Conservation (phyloP, 2,113 vertebrate genomes). For the Ceyx margarethae region DNA sequence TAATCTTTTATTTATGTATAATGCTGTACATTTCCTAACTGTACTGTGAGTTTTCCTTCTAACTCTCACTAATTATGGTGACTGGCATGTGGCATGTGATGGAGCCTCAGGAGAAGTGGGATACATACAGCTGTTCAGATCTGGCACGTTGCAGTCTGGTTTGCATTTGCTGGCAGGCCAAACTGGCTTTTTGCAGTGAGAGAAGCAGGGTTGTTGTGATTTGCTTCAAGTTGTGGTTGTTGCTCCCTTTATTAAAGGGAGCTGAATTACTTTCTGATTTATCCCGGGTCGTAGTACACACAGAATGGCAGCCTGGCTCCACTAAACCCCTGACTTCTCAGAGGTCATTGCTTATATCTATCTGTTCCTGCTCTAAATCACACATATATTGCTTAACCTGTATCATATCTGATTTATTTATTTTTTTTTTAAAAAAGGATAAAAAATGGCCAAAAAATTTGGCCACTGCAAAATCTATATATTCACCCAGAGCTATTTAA, state of each 20-base stretch:
- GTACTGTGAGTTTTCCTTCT: constrained; percentile 9
- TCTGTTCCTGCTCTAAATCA: background rate
- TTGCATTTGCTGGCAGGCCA: constrained; percentile 5
- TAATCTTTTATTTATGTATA: constrained; percentile 67
- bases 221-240: background rate
- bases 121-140: constrained; percentile 30
- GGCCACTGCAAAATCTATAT: background rate
- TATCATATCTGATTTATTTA: background rate
- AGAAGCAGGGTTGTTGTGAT: background rate
- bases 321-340: background rate
- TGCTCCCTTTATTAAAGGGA: background rate
- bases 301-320: background rate
- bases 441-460: background rate
- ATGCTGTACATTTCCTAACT: constrained; percentile 47
- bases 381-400: background rate
- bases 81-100: constrained; percentile 36
- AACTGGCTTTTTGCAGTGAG: background rate
- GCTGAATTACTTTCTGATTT: background rate
- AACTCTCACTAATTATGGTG: constrained; percentile 39
- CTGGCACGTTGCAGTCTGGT: background rate
- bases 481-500: background rate
- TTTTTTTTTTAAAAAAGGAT: background rate
- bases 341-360: background rate
- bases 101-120: constrained; percentile 41
- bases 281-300: background rate